Conservation (phyloP, 1,140 invertebrate species). For the Ridgeia piscesae region DNA sequence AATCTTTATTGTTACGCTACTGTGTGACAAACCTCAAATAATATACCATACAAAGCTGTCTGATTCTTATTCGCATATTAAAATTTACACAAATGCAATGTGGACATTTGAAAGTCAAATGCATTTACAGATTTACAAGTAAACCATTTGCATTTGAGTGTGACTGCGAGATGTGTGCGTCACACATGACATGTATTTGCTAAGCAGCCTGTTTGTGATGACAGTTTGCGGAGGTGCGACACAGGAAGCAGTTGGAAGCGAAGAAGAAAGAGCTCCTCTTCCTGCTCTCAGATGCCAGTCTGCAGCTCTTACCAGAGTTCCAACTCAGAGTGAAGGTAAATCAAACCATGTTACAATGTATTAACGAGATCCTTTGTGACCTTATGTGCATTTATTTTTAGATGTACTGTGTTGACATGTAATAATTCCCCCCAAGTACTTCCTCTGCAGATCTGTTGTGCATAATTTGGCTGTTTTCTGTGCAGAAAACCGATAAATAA, state of each 20-base stretch:
- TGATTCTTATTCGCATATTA: background rate
- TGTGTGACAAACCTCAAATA: too few relatives aligned
- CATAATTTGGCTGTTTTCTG: too few relatives aligned
- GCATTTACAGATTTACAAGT: slow-evolving; percentile 18
- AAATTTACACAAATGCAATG: background rate
- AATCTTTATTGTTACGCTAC: too few relatives aligned
- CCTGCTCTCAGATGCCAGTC: slow-evolving; percentile 79
- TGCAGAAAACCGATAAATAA: too few relatives aligned
- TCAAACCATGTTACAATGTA: background rate
- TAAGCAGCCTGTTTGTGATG: slow-evolving; percentile 22
- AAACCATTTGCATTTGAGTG: too few relatives aligned
- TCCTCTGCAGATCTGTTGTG: too few relatives aligned
- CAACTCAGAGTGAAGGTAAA: background rate
- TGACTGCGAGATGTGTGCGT: background rate
- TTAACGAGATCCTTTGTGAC: too few relatives aligned
- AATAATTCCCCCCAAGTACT: too few relatives aligned
- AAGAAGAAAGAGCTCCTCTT: slow-evolving; percentile 70
- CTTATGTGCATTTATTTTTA: too few relatives aligned
- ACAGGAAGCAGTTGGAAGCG: slow-evolving; percentile 67
- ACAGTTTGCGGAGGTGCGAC: slow-evolving; percentile 19
- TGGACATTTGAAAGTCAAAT: background rate
- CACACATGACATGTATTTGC: background rate
- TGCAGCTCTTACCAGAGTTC: slow-evolving; percentile 68
- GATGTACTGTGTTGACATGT: too few relatives aligned
- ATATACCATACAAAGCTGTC: background rate